Conservation (phyloP, 2,113 vertebrate genomes). For the Redunca redunca region DNA sequence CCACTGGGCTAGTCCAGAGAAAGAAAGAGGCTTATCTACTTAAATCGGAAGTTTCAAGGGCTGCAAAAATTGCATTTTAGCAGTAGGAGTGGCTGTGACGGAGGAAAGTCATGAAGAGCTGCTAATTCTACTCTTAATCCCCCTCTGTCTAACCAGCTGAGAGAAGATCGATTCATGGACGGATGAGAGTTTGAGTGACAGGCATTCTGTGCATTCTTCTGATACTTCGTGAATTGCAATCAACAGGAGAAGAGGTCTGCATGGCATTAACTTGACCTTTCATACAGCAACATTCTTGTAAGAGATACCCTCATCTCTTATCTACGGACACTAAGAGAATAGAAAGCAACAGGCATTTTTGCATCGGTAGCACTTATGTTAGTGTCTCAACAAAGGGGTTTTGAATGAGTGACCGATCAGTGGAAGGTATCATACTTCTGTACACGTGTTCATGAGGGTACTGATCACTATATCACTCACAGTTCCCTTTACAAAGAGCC, state of each 20-base stretch:
- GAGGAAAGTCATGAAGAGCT: not conserved
- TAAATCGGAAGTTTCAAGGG: not conserved
- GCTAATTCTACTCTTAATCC: not conserved
- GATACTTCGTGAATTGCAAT: not conserved
- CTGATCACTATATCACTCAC: not conserved
- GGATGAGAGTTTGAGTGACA: not conserved
- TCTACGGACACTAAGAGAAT: not conserved
- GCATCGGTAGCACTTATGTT: not conserved
- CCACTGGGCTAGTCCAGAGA: not conserved
- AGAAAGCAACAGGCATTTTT: not conserved
- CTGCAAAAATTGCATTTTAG: not conserved
- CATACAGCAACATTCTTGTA: not conserved
- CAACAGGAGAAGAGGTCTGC: not conserved
- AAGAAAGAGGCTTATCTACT: not conserved
- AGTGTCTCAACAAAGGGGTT: not conserved
- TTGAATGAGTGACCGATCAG: not conserved
- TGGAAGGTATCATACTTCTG: not conserved
- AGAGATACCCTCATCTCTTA: not conserved
- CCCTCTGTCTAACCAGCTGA: not conserved
- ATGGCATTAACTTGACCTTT: not conserved
- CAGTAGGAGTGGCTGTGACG: not conserved
- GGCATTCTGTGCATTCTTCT: not conserved
- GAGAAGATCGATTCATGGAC: not conserved
- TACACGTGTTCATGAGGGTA: accelerated
- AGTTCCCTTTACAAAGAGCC: not conserved